phyloP scores from a whole-genome alignment of 1,140 invertebrate genomes.

The Spodoptera frugiperda region DNA sequence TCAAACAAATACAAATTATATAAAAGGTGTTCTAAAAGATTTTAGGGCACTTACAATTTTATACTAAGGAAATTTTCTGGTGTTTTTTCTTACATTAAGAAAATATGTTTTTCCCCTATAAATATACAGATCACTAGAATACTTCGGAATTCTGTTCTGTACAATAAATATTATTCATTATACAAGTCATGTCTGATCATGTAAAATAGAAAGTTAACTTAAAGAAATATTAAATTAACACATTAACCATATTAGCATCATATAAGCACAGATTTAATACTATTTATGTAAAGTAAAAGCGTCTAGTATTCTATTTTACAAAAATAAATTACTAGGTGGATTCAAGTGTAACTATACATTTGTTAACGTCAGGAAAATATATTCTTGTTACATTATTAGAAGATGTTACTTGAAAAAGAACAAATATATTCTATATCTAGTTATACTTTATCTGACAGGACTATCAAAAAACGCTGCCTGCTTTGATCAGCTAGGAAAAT shows the following conservation, averaged over 20 bases:
- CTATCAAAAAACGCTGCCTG: neutral
- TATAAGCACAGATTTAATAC: conserved; percentile 33
- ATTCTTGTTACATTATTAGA: neutral
- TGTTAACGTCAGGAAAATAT: conserved; percentile 2
- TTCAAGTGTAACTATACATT: neutral
- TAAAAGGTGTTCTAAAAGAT: neutral
- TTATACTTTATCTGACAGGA: neutral
- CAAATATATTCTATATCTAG: neutral
- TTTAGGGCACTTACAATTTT: conserved; percentile 18
- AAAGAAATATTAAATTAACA: conserved; percentile 8
- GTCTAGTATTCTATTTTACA: neutral
- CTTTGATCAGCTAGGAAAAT: neutral
- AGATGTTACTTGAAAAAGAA: neutral
- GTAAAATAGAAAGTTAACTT: neutral
- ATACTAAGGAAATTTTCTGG: neutral
- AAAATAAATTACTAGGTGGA: conserved; percentile 33
- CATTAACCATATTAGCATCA: conserved; percentile 19
- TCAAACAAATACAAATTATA: conserved; percentile 21
- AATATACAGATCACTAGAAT: conserved; percentile 3
- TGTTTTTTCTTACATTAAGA: conserved; percentile 42
- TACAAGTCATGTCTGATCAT: neutral
- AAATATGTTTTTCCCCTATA: conserved; percentile 31
- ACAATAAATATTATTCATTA: conserved; percentile 26
- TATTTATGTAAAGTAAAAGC: conserved; percentile 18
- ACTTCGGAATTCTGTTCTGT: conserved; percentile 18